A percentile compares a stretch with the other conserved stretches of the same genome.
Conservation (phyloP, 2,113 vertebrate genomes). For the Cochlearius cochlearius region DNA sequence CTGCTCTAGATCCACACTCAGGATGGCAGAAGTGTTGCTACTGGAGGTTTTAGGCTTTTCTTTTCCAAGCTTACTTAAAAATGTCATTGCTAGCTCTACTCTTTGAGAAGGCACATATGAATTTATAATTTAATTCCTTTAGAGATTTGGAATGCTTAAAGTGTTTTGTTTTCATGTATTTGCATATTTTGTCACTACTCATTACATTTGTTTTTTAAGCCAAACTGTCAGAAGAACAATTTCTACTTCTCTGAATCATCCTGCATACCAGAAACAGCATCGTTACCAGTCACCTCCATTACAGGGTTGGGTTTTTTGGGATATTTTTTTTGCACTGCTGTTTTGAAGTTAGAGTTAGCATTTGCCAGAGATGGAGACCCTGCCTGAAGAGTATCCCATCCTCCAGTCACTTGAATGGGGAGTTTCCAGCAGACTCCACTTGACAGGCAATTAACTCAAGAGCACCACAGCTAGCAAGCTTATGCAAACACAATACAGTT, state of each 20-base stretch:
- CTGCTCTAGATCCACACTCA: neutral
- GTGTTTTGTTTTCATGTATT: neutral
- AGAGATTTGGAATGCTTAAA: neutral
- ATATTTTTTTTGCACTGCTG: neutral
- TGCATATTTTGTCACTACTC: neutral
- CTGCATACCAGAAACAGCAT: neutral
- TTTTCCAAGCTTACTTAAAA: neutral
- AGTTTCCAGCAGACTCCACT: neutral
- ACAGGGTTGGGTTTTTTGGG: neutral
- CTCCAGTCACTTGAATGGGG: neutral
- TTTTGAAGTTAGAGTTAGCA: neutral
- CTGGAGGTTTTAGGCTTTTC: neutral
- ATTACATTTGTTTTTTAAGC: neutral
- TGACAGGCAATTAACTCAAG: neutral
- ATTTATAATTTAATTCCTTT: neutral
- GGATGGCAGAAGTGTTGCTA: neutral
- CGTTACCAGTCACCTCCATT: neutral
- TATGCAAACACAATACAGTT: neutral
- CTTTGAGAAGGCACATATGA: neutral
- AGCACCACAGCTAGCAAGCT: neutral
- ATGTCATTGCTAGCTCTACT: neutral
- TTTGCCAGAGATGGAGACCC: neutral
- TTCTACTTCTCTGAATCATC: neutral
- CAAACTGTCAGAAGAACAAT: neutral
- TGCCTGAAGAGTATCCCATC: neutral